Evolutionary conservation across 1,140 invertebrate species (phyloP).

Genomic region (Mizuhopecten yessoensis): DNA sequence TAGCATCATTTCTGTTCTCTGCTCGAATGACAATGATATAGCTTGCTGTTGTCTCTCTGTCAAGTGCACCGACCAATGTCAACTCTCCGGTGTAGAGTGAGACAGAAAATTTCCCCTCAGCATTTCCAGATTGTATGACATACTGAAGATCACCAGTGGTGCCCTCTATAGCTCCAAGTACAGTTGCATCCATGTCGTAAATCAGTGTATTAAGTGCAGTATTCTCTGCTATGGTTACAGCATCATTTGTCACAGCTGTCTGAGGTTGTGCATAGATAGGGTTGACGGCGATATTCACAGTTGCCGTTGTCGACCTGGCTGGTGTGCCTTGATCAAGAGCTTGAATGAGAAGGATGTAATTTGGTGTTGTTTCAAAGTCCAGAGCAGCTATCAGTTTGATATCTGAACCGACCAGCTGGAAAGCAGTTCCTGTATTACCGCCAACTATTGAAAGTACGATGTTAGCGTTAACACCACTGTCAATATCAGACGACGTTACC

Average conservation of each 20-base stretch:
- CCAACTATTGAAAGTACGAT: constrained; percentile 62
- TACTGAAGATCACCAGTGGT: constrained; percentile 92
- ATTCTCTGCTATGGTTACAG: constrained; percentile 44
- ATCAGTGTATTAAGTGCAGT: constrained; percentile 49
- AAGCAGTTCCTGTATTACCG: constrained; percentile 61
- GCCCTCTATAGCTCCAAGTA: constrained; percentile 50
- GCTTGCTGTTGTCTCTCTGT: constrained; percentile 65
- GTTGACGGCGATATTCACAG: constrained; percentile 51
- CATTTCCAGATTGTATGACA: constrained; percentile 90
- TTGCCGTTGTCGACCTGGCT: constrained; percentile 43
- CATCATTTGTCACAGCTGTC: background rate
- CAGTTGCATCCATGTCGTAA: constrained; percentile 55
- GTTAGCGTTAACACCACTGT: constrained; percentile 65
- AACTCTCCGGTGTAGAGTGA: constrained; percentile 63
- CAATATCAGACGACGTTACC: constrained; percentile 84
- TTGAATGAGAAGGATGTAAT: constrained; percentile 58
- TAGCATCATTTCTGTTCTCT: constrained; percentile 84
- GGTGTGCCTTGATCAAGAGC: constrained; percentile 57
- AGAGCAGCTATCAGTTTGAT: constrained; percentile 53
- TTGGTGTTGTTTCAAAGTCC: constrained; percentile 54
- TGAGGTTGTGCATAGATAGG: constrained; percentile 57
- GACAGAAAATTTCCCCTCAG: constrained; percentile 63
- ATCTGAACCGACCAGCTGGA: constrained; percentile 54
- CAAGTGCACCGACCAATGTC: constrained; percentile 60
- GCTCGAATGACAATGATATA: constrained; percentile 60